A percentile compares a stretch with the other conserved stretches of the same genome.
phyloP scores from a whole-genome alignment of 2,797 vertebrate species.

The Galagoides demidoff region DNA sequence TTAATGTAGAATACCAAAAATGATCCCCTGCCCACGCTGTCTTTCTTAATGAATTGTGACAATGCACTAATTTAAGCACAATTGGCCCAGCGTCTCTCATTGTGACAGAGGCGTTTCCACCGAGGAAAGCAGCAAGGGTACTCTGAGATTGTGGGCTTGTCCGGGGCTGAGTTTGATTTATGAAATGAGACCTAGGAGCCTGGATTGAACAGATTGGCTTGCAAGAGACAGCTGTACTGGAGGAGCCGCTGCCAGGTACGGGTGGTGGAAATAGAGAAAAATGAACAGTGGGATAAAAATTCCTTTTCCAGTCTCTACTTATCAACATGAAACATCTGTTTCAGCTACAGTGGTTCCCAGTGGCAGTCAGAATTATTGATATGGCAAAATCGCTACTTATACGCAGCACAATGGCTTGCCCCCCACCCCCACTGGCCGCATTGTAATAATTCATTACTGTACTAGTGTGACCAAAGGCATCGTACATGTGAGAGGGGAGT shows the following conservation, averaged over 20 bases:
- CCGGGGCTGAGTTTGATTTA: constrained; percentile 78
- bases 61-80: constrained; percentile 69
- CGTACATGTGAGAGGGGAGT: constrained; percentile 58
- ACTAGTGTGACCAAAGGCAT: background rate
- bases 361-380: constrained; percentile 74
- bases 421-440: constrained; percentile 57
- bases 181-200: constrained; percentile 77
- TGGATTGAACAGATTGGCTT: constrained; percentile 79
- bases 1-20: constrained; percentile 34
- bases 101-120: constrained; percentile 65
- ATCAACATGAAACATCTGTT: constrained; percentile 88
- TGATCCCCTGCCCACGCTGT: constrained; percentile 63
- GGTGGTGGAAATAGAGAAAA: constrained; percentile 79
- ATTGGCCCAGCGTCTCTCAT: constrained; percentile 64
- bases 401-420: constrained; percentile 13
- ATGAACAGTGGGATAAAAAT: constrained; percentile 80
- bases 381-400: constrained; percentile 67
- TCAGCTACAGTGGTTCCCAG: constrained; percentile 78
- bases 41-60: constrained; percentile 73
- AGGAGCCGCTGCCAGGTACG: constrained; percentile 79
- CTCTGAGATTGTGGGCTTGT: constrained; percentile 69
- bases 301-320: constrained; percentile 83
- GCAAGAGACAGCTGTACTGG: constrained; percentile 73
- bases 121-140: constrained; percentile 56
- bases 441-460: constrained; percentile 61